These are phyloP conservation scores for Labeo catla DNA, from an alignment of 2,113 vertebrate species.

Conservation along the genomic window DNA sequence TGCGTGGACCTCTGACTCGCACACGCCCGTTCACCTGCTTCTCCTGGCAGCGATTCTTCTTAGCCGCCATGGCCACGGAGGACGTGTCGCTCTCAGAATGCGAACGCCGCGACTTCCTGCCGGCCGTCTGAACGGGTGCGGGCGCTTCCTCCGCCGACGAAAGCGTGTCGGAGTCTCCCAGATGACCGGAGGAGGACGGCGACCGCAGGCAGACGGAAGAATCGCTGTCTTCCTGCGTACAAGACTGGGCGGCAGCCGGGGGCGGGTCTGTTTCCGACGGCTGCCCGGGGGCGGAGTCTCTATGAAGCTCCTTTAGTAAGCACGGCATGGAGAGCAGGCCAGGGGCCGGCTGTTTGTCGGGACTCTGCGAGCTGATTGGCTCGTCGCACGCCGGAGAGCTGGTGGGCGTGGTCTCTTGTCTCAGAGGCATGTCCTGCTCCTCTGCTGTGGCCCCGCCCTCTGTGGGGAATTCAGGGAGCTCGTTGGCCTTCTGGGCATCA, in stretches of 20 bases:
- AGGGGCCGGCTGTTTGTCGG: slow-evolving; percentile 73
- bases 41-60: slow-evolving; percentile 93
- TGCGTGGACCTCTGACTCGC: slow-evolving; percentile 88
- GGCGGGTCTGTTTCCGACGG: slow-evolving; percentile 85
- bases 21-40: slow-evolving; percentile 89
- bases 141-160: slow-evolving; percentile 90
- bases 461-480: slow-evolving; percentile 81
- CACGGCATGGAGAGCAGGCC: slow-evolving; percentile 92
- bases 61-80: slow-evolving; percentile 90
- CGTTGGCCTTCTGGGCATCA: slow-evolving; percentile 86
- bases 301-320: slow-evolving; percentile 91
- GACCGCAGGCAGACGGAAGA: slow-evolving; percentile 96
- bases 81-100: slow-evolving; percentile 90
- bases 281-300: slow-evolving; percentile 91
- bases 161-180: slow-evolving; percentile 94
- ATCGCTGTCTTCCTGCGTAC: slow-evolving; percentile 89
- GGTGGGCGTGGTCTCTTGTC: slow-evolving; percentile 79
- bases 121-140: slow-evolving; percentile 63
- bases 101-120: slow-evolving; percentile 89
- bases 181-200: slow-evolving; percentile 94
- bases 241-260: slow-evolving; percentile 70
- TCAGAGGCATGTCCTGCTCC: slow-evolving; percentile 79
- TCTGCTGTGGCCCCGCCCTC: slow-evolving; percentile 73
- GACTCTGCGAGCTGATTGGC: slow-evolving; percentile 68
- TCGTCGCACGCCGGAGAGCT: slow-evolving; percentile 80